Evolutionary conservation across 2,888 invertebrate species (phyloP).

Genomic region (Hirtodrosophila alboralis): DNA sequence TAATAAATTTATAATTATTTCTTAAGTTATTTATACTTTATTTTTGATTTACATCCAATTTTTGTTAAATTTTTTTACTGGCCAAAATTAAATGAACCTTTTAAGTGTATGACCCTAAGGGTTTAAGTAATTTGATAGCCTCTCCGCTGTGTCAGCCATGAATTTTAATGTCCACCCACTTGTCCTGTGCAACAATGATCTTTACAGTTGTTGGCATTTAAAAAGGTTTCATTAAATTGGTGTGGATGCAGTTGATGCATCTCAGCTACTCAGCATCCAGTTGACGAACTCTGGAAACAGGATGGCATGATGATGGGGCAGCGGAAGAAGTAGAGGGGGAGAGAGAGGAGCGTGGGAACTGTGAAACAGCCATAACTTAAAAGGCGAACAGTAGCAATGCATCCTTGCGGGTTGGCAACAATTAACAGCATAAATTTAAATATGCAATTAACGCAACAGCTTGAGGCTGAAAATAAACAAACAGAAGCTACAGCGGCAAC

Average conservation of each 20-base stretch:
- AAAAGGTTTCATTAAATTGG: constrained; percentile 45
- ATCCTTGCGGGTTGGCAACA: constrained; percentile 48
- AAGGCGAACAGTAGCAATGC: constrained; percentile 36
- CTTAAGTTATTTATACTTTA: too few relatives aligned
- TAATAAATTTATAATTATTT: too few relatives aligned
- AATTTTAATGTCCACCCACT: too few relatives aligned
- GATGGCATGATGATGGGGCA: background rate
- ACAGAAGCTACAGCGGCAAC: constrained; percentile 13
- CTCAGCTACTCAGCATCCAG: constrained; percentile 35
- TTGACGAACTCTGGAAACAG: constrained; percentile 8
- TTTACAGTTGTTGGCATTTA: constrained; percentile 12
- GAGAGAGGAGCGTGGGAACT: background rate
- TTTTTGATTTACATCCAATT: too few relatives aligned
- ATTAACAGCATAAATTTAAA: constrained; percentile 81
- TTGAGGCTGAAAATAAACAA: constrained; percentile 56
- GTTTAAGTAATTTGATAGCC: too few relatives aligned
- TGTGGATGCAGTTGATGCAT: constrained; percentile 48
- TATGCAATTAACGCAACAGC: constrained; percentile 81
- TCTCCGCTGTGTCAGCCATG: too few relatives aligned
- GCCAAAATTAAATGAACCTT: too few relatives aligned
- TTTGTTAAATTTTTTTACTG: too few relatives aligned
- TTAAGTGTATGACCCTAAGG: too few relatives aligned
- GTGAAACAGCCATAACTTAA: constrained; percentile 46
- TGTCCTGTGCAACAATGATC: too few relatives aligned
- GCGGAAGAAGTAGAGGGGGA: too few relatives aligned